These are phyloP conservation scores for Mamestra configurata DNA, from an alignment of 1,140 invertebrate species.

Conservation along the genomic window DNA sequence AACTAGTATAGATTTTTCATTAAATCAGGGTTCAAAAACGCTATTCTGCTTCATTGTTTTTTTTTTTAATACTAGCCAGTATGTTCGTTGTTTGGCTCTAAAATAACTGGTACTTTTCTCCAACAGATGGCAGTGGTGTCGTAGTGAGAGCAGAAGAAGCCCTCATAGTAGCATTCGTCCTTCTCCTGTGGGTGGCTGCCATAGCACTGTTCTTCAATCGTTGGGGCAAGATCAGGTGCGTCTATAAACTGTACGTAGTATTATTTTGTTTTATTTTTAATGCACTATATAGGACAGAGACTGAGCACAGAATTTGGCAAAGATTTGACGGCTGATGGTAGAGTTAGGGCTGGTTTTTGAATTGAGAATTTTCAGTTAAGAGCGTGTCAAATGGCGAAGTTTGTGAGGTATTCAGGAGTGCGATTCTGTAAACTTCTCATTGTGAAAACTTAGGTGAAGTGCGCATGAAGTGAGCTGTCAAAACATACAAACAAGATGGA, in stretches of 20 bases:
- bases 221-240: slow-evolving; percentile 94
- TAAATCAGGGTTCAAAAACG: no score
- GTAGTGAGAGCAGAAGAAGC: slow-evolving; percentile 93
- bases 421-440: no score
- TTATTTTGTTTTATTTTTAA: slow-evolving; percentile 66
- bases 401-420: no score
- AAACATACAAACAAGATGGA: no score
- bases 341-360: no score
- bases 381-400: no score
- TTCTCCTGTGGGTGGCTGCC: slow-evolving; percentile 93
- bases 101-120: slow-evolving; percentile 1
- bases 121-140: slow-evolving; percentile 88
- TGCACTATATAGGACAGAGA: slow-evolving; percentile 15
- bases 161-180: slow-evolving; percentile 92
- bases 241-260: slow-evolving; percentile 85
- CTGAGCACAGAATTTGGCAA: not conserved
- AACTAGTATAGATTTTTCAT: no score
- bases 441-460: no score
- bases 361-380: not conserved
- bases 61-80: no score
- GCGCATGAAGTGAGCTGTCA: no score
- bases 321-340: not conserved
- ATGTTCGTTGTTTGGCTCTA: no score
- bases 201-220: slow-evolving; percentile 94
- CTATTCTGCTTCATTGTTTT: no score